A percentile compares a stretch with the other conserved stretches of the same genome.
phyloP scores from a whole-genome alignment of 1,140 invertebrate species.

The Meloidogyne chitwoodi region DNA sequence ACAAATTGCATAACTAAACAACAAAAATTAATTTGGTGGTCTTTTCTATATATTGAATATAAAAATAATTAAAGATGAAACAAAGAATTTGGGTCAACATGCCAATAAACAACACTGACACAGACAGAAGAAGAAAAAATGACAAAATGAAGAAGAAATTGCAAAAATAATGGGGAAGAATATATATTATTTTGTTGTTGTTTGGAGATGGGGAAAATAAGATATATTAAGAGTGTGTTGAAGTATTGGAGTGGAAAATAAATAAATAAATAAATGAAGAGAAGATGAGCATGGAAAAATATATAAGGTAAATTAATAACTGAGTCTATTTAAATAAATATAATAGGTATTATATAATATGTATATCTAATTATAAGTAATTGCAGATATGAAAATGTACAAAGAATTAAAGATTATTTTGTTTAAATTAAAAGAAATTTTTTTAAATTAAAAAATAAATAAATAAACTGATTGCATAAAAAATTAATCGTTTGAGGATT shows the following conservation, averaged over 20 bases:
- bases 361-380: too few relatives aligned
- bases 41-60: neutral
- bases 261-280: neutral
- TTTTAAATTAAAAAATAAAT: too few relatives aligned
- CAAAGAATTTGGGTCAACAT: neutral
- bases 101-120: neutral
- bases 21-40: neutral
- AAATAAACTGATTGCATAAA: too few relatives aligned
- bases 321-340: too few relatives aligned
- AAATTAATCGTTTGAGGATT: too few relatives aligned
- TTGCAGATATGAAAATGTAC: too few relatives aligned
- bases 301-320: too few relatives aligned
- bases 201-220: neutral
- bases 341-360: too few relatives aligned
- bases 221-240: neutral
- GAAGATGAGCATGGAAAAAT: too few relatives aligned
- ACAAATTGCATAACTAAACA: neutral
- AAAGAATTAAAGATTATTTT: too few relatives aligned
- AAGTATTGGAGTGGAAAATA: neutral
- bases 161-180: neutral
- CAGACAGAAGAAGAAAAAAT: neutral
- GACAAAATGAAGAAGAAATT: neutral
- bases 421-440: too few relatives aligned
- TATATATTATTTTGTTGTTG: neutral
- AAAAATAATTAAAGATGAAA: neutral